These are phyloP conservation scores for Quadriops clusia DNA, from an alignment of 2,888 invertebrate species.

Conservation along the genomic window DNA sequence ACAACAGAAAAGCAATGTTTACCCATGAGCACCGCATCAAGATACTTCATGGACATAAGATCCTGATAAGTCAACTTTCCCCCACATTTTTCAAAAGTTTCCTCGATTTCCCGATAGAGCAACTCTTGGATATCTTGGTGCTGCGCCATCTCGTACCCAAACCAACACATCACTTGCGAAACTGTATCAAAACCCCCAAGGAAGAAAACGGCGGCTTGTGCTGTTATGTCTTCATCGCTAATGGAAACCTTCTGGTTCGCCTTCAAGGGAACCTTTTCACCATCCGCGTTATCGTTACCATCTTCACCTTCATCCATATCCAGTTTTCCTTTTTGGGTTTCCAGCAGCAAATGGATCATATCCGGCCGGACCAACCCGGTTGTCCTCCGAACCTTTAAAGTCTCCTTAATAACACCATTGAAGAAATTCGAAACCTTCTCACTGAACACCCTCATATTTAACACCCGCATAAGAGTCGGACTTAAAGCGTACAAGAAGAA, in stretches of 20 bases:
- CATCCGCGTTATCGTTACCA: constrained; percentile 21
- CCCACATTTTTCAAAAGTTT: constrained; percentile 13
- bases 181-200: constrained; percentile 40
- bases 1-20: too few species aligned
- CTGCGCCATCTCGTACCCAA: constrained; percentile 44
- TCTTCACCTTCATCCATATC: constrained; percentile 9
- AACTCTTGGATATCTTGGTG: constrained; percentile 46
- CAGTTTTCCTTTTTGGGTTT: constrained; percentile 33
- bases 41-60: constrained; percentile 43
- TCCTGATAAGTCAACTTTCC: constrained; percentile 41
- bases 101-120: constrained; percentile 37
- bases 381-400: constrained; percentile 12
- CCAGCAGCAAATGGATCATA: constrained; percentile 43
- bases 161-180: constrained; percentile 37
- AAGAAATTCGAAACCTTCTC: constrained; percentile 12
- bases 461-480: constrained; percentile 3
- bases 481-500: not conserved
- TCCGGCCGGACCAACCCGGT: constrained; percentile 15
- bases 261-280: constrained; percentile 16
- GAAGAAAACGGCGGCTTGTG: constrained; percentile 42
- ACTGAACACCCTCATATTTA: constrained; percentile 7
- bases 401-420: constrained; percentile 13
- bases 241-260: constrained; percentile 13
- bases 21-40: constrained; percentile 54
- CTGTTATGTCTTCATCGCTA: constrained; percentile 41